phyloP scores from a whole-genome alignment of 2,888 invertebrate species.

The Alviniconcha strummeri region DNA sequence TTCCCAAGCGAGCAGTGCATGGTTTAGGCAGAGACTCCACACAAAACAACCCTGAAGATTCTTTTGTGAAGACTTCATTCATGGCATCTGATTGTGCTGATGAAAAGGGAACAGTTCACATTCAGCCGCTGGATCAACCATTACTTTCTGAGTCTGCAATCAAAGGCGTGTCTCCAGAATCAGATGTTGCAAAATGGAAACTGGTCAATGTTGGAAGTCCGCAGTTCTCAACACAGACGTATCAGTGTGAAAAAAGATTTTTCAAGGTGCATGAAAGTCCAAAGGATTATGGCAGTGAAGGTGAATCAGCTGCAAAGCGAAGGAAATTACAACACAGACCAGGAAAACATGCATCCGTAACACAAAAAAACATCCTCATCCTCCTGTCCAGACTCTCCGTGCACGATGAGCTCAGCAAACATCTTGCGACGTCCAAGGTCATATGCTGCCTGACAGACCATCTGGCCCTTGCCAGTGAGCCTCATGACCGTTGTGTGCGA shows the following conservation, averaged over 20 bases:
- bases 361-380: constrained; percentile 60
- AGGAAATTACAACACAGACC: neutral
- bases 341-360: constrained; percentile 35
- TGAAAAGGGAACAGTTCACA: too few relatives aligned
- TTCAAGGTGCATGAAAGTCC: neutral
- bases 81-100: too few relatives aligned
- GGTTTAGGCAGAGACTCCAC: too few relatives aligned
- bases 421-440: constrained; percentile 50
- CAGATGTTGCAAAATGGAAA: too few relatives aligned
- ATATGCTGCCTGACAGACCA: constrained; percentile 60
- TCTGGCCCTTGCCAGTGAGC: constrained; percentile 48
- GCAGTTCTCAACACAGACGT: too few relatives aligned
- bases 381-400: constrained; percentile 64
- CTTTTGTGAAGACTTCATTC: too few relatives aligned
- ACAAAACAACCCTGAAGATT: too few relatives aligned
- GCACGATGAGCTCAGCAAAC: constrained; percentile 55
- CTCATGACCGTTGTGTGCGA: constrained; percentile 54
- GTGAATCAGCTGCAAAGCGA: constrained; percentile 16
- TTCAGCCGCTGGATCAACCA: too few relatives aligned
- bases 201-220: too few relatives aligned
- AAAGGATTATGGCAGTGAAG: neutral
- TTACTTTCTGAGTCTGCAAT: too few relatives aligned
- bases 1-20: too few relatives aligned
- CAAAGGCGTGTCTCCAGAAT: too few relatives aligned
- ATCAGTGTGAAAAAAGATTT: neutral